Conservation (phyloP, 2,797 vertebrate genomes). For the Notolepis coatsorum region DNA sequence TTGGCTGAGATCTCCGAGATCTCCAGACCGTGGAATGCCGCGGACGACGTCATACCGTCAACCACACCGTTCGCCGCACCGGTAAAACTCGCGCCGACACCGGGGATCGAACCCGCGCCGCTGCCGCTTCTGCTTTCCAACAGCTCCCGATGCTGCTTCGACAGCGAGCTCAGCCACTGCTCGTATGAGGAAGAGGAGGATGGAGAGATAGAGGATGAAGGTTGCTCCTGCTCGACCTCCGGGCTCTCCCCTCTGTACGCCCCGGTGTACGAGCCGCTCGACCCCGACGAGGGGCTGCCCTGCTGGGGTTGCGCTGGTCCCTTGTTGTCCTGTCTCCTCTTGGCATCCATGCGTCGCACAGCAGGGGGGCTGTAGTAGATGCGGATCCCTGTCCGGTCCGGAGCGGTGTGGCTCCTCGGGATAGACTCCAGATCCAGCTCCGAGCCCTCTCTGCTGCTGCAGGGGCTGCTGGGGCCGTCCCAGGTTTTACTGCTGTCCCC, state of each 20-base stretch:
- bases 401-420: constrained; percentile 94
- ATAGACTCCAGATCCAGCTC: constrained; percentile 84
- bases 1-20: constrained; percentile 94
- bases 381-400: constrained; percentile 95
- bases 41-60: constrained; percentile 58
- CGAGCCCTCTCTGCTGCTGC: constrained; percentile 71
- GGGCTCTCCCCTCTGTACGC: constrained; percentile 43
- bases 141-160: constrained; percentile 90
- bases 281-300: constrained; percentile 78
- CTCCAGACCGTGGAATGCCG: constrained; percentile 81
- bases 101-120: constrained; percentile 37
- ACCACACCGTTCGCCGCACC: constrained; percentile 40
- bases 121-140: constrained; percentile 80
- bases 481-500: constrained; percentile 81
- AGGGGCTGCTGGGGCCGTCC: constrained; percentile 83
- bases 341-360: constrained; percentile 87
- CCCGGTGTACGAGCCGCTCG: constrained; percentile 70
- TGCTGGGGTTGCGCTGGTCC: constrained; percentile 79
- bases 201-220: constrained; percentile 39
- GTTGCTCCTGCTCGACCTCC: constrained; percentile 51
- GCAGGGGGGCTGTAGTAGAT: constrained; percentile 98
- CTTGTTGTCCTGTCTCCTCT: constrained; percentile 63
- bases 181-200: constrained; percentile 85
- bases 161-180: constrained; percentile 94
- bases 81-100: constrained; percentile 13